Base-by-base conservation (phyloP, 2,113 vertebrate species). In the Oryzias javanicus region DNA sequence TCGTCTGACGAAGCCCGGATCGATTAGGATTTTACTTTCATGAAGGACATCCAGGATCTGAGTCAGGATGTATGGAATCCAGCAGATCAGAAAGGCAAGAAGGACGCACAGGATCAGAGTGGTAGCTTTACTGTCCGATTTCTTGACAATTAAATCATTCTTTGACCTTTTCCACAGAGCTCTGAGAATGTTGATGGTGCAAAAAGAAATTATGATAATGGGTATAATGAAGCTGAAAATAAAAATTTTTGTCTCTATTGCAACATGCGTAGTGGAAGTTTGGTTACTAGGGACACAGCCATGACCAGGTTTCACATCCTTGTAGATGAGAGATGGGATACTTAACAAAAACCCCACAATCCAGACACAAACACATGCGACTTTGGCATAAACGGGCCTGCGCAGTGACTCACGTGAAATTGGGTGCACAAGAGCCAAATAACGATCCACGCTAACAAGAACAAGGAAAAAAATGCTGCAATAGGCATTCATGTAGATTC, bases 381-480 rank as follows among this genome's bases (percentile, higher is more conserved):
- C 60, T 24, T 94, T 95, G 69, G 95, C 94, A 48, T 87, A 93
- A 53, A 47, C 58, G 0, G 86, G 72, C 3, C 88, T 67, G 0
- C 96, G 91, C 92, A 94, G 88, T 17, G 89, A 80, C 7, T 94
- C 94, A 14, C 90, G 64, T 15, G 94, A 94, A 93, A 99, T 92
- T 1, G 95, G 91, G 58, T 96, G 94, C 48, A 94, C 97, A 60
- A 99, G 80, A 3, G 94, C 97, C 57, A 99, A 73, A 52, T 94
- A 98, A 42, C 97, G 96, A 73, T 98, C 97, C 0, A 93, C 89
- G 71, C 97, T 96, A 14, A 98, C 91, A 56, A 98, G 69, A 58
- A 95, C 92, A 15, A 98, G 82, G 62, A 96, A 94, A 67, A 93
- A 97, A 83, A 98, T 88, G 79, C 96, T 98, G 69, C 93, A 86